Percentiles rank a stretch among this genome's conserved stretches.
These are phyloP conservation scores for Caretta caretta DNA, from an alignment of 2,113 vertebrate species.

Conservation along the genomic window DNA sequence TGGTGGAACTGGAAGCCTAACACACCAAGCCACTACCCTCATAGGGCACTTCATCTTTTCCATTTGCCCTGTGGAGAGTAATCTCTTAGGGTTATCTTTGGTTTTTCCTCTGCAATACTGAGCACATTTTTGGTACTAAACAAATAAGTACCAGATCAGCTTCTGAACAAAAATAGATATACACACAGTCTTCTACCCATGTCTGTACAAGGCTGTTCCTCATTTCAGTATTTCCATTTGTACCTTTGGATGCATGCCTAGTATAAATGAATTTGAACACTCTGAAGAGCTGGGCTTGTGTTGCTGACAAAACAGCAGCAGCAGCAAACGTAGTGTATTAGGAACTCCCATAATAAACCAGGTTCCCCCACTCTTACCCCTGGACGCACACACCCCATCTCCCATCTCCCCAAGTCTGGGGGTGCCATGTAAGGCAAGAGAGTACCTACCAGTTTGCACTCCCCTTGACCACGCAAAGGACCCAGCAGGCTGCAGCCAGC, in stretches of 20 bases:
- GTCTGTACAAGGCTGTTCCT: not conserved
- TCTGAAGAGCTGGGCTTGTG: not conserved
- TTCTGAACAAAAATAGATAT: not conserved
- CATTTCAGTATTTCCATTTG: not conserved
- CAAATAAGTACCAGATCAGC: not conserved
- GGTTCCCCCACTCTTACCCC: not conserved
- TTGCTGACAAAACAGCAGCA: not conserved
- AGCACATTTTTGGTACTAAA: not conserved
- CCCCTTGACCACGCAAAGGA: not conserved
- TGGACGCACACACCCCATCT: not conserved
- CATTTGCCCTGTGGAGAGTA: not conserved
- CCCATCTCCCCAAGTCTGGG: not conserved
- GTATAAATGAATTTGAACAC: not conserved
- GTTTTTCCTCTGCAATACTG: not conserved
- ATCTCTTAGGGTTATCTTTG: not conserved
- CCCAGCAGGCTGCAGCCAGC: not conserved
- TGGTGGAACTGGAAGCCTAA: not conserved
- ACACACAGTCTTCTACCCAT: not conserved
- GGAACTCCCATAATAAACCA: not conserved
- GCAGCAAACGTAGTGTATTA: not conserved
- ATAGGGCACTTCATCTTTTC: not conserved
- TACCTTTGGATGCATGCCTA: not conserved
- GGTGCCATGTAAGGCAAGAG: not conserved
- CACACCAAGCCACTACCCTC: not conserved
- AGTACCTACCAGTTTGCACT: not conserved